A percentile compares a stretch with the other conserved stretches of the same genome.
Conservation (phyloP, 1,140 invertebrate genomes). For the Drosophila oshimai region DNA sequence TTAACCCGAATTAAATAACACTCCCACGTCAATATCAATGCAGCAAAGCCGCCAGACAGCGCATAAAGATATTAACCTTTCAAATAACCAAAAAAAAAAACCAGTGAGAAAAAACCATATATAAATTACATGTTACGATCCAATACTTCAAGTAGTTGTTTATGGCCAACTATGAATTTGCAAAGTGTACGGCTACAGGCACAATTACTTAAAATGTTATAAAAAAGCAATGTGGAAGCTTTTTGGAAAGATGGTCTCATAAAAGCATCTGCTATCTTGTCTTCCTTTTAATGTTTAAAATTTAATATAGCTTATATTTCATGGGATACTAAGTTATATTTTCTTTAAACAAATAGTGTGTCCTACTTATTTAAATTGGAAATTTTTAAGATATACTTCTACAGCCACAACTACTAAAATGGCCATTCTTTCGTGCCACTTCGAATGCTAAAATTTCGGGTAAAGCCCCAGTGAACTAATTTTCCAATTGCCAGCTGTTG, state of each 20-base stretch:
- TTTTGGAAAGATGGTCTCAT: neutral
- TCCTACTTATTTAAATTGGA: too few species aligned
- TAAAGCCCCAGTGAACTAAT: conserved; percentile 27
- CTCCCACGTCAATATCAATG: conserved; percentile 7
- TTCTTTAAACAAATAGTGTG: too few species aligned
- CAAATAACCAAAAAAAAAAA: conserved; percentile 42
- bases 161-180: conserved; percentile 45
- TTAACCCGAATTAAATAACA: conserved; percentile 48
- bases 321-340: too few species aligned
- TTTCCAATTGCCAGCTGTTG: conserved; percentile 30
- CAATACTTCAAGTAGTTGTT: conserved; percentile 53
- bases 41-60: conserved; percentile 12
- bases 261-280: too few species aligned
- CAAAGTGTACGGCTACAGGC: conserved; percentile 21
- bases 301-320: too few species aligned
- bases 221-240: conserved; percentile 5
- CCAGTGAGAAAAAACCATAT: conserved; percentile 14
- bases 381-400: too few species aligned
- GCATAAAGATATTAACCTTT: conserved; percentile 71
- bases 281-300: too few species aligned
- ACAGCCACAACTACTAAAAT: neutral
- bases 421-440: neutral
- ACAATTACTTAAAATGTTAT: conserved; percentile 35
- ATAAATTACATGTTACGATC: conserved; percentile 58
- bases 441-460: neutral